A percentile compares a stretch with the other conserved stretches of the same genome.
Evolutionary conservation across 2,888 invertebrate species (phyloP).

Genomic region (Ecliptopera silaceata): DNA sequence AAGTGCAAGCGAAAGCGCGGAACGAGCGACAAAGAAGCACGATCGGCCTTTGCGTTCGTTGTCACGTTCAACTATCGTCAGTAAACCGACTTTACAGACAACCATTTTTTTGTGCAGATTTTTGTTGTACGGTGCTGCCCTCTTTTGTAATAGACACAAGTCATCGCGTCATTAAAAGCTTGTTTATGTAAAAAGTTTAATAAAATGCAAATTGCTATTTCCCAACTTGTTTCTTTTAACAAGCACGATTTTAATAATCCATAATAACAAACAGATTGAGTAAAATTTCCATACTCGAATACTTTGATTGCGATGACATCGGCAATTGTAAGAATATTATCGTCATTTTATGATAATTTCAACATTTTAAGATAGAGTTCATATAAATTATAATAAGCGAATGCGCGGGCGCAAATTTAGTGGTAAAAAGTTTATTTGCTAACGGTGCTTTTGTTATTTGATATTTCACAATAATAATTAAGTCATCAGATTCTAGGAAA

Average conservation of each 20-base stretch:
- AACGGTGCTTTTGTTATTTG: constrained; percentile 50
- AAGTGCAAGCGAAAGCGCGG: too few relatives aligned
- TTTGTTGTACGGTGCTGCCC: constrained; percentile 12
- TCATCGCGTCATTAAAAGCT: constrained; percentile 11
- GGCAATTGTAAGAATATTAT: constrained; percentile 72
- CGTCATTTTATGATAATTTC: constrained; percentile 72
- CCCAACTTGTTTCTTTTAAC: constrained; percentile 27
- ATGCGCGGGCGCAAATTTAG: constrained; percentile 66
- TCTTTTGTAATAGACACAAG: constrained; percentile 11
- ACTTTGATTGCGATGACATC: constrained; percentile 55
- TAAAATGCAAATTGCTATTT: constrained; percentile 27
- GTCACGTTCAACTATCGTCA: too few relatives aligned
- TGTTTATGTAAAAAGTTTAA: constrained; percentile 21
- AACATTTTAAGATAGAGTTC: constrained; percentile 53
- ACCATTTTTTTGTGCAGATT: too few relatives aligned
- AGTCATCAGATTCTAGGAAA: constrained; percentile 1
- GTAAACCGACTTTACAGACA: too few relatives aligned
- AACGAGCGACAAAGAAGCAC: too few relatives aligned
- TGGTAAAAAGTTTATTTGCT: constrained; percentile 52
- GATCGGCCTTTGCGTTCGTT: too few relatives aligned
- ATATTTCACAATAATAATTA: constrained; percentile 33
- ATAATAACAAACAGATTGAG: constrained; percentile 41
- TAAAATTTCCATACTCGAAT: constrained; percentile 58
- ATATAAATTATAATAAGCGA: constrained; percentile 35
- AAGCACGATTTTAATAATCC: constrained; percentile 26